Percentiles rank a stretch among this genome's conserved stretches.
These are phyloP conservation scores for Pristis pectinata DNA, from an alignment of 2,797 vertebrate species.

Conservation along the genomic window DNA sequence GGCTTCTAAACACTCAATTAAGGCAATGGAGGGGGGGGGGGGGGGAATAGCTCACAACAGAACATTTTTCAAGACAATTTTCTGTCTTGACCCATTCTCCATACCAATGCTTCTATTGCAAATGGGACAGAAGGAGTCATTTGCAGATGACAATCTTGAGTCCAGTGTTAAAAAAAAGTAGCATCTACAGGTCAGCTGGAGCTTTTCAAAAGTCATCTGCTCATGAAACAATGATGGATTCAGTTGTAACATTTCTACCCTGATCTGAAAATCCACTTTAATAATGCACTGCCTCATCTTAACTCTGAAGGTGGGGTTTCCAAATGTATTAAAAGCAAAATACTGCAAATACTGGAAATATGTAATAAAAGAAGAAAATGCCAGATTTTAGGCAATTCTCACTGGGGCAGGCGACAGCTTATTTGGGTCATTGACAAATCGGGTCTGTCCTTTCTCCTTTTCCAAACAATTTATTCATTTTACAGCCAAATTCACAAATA, in stretches of 20 bases:
- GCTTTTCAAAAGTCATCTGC: not conserved
- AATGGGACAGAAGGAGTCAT: no score
- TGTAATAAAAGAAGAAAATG: no score
- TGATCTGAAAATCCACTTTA: not conserved
- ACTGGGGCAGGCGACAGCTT: no score
- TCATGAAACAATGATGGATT: not conserved
- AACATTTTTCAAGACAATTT: not conserved
- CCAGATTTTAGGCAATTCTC: no score
- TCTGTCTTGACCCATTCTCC: not conserved
- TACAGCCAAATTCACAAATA: not conserved
- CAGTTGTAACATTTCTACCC: not conserved
- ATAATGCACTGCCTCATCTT: not conserved
- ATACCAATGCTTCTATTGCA: not conserved
- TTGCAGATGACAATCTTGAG: not conserved
- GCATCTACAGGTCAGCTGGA: not conserved
- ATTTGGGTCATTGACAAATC: no score
- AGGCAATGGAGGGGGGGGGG: no score
- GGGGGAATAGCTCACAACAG: not conserved
- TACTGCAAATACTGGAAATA: no score
- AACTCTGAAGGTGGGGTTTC: not conserved
- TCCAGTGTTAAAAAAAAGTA: not conserved
- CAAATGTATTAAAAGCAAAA: no score
- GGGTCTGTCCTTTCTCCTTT: no score
- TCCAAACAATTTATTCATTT: no score
- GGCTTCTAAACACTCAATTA: not conserved